phyloP scores from a whole-genome alignment of 2,888 invertebrate species.

The Ophraella communa region DNA sequence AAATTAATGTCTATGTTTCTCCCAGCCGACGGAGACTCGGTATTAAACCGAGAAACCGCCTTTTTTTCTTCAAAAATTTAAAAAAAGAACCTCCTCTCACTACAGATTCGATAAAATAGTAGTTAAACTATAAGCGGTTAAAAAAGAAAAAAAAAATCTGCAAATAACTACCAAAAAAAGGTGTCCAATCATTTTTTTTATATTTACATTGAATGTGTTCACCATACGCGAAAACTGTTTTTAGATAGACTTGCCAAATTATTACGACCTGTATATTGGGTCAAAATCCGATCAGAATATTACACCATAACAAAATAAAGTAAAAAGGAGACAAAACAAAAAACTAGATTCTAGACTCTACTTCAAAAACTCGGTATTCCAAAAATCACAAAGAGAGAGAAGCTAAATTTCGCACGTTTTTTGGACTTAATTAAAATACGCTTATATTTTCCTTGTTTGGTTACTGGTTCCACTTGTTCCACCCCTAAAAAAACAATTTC shows the following conservation, averaged over 20 bases:
- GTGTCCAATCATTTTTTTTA: slow-evolving; percentile 39
- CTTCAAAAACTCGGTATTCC: slow-evolving; percentile 56
- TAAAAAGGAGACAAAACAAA: slow-evolving; percentile 24
- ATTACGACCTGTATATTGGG: slow-evolving; percentile 43
- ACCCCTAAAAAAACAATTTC: slow-evolving; percentile 58
- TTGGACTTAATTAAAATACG: slow-evolving; percentile 54
- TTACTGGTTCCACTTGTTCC: slow-evolving; percentile 64
- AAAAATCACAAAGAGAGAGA: slow-evolving; percentile 58
- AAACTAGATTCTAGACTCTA: slow-evolving; percentile 49
- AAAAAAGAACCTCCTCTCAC: slow-evolving; percentile 28
- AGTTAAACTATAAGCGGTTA: slow-evolving; percentile 58
- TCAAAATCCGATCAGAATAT: slow-evolving; percentile 37
- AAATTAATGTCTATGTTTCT: slow-evolving; percentile 52
- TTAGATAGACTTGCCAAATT: slow-evolving; percentile 36
- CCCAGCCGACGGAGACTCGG: slow-evolving; percentile 43
- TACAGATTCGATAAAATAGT: slow-evolving; percentile 36
- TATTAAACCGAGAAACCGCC: slow-evolving; percentile 40
- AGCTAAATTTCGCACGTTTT: slow-evolving; percentile 55
- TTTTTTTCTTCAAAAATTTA: slow-evolving; percentile 27
- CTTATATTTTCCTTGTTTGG: slow-evolving; percentile 50
- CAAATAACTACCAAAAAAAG: slow-evolving; percentile 54
- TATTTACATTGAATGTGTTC: slow-evolving; percentile 55
- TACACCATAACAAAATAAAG: slow-evolving; percentile 39
- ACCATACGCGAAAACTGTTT: slow-evolving; percentile 39
- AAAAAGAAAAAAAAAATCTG: slow-evolving; percentile 57